Conservation (phyloP, 2,888 invertebrate genomes). For the Leptopterna dolabrata region DNA sequence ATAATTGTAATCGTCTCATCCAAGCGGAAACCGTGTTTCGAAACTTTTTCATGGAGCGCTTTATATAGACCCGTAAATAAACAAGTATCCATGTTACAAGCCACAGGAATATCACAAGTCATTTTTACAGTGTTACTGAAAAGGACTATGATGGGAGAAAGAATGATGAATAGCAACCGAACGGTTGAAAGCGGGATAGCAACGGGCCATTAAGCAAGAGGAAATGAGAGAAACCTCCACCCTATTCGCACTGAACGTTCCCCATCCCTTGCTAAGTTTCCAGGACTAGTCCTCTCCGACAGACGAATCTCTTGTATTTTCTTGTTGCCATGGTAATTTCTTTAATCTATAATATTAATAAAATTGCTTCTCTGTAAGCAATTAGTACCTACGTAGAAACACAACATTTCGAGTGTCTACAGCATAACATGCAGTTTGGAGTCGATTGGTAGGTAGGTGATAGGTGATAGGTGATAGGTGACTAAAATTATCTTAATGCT, state of each 20-base stretch:
- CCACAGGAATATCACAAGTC: background rate
- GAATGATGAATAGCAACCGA: constrained; percentile 11
- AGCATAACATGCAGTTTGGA: too few relatives aligned
- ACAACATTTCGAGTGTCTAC: too few relatives aligned
- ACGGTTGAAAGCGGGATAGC: constrained; percentile 3
- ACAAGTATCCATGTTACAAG: background rate
- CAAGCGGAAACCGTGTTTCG: background rate
- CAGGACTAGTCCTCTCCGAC: background rate
- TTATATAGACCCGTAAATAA: background rate
- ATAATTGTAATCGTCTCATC: too few relatives aligned
- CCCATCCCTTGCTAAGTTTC: background rate
- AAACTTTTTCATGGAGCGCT: background rate
- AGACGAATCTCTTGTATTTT: background rate
- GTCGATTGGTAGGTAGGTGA: too few relatives aligned
- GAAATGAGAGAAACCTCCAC: constrained; percentile 1
- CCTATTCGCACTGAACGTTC: background rate
- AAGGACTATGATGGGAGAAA: background rate
- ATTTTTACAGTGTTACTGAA: background rate
- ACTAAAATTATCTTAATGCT: too few relatives aligned
- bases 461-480: too few relatives aligned
- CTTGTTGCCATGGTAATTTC: background rate
- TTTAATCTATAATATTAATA: too few relatives aligned
- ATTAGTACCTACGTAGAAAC: too few relatives aligned
- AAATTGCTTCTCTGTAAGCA: too few relatives aligned
- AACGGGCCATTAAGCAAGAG: constrained; percentile 3